Percentiles rank a stretch among this genome's conserved stretches.
Conservation (phyloP, 1,140 invertebrate species). For the Sitophilus oryzae region DNA sequence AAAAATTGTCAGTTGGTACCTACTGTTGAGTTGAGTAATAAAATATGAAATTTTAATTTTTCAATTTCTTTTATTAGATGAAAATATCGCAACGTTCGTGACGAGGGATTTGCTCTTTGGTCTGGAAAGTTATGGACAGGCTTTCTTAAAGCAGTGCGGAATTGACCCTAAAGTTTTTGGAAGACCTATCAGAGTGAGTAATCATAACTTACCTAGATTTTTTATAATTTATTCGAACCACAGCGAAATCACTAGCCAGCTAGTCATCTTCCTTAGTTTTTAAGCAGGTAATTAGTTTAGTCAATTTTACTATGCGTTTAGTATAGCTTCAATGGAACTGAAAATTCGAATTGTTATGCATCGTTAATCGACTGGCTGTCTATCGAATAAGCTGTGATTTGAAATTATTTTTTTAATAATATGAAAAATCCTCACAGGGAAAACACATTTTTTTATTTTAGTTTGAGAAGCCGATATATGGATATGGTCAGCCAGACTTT, state of each 20-base stretch:
- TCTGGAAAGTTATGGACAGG: conserved; percentile 68
- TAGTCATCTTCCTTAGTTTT: neutral
- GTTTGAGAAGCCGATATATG: conserved; percentile 65
- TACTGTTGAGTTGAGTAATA: too few relatives aligned
- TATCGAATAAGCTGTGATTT: too few relatives aligned
- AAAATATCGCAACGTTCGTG: conserved; percentile 81
- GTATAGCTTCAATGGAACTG: neutral
- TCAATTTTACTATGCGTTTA: neutral
- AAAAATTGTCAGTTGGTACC: too few relatives aligned
- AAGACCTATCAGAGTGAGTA: conserved; percentile 70
- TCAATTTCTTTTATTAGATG: conserved; percentile 60
- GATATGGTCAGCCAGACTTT: conserved; percentile 78
- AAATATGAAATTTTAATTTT: too few relatives aligned
- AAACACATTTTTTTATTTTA: too few relatives aligned
- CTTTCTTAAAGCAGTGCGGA: conserved; percentile 62
- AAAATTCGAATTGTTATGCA: too few relatives aligned
- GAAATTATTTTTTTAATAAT: too few relatives aligned
- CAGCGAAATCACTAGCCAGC: too few relatives aligned
- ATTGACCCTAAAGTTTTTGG: conserved; percentile 74
- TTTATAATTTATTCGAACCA: neutral
- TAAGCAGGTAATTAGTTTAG: neutral
- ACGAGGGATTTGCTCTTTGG: conserved; percentile 73
- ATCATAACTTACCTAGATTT: neutral
- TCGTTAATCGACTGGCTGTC: too few relatives aligned
- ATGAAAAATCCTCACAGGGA: too few relatives aligned